Base-by-base conservation (phyloP, 2,113 vertebrate species). In the Seriola aureovittata region DNA sequence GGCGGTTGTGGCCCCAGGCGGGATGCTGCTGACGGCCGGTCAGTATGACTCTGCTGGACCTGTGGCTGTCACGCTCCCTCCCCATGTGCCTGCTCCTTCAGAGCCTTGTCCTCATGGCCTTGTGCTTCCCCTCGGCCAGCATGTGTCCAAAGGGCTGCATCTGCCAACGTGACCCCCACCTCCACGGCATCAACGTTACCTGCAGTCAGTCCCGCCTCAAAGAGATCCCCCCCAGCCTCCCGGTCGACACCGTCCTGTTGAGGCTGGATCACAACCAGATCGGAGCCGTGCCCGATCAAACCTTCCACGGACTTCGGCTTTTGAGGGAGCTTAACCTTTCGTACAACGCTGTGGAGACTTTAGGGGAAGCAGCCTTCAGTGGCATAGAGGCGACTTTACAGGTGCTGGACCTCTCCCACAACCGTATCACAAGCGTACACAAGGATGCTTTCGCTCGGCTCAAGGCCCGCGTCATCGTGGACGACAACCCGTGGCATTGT, bases 61-160 rank as follows among this genome's bases (percentile, higher is more conserved):
- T 99, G 96, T 99, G 97, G 97, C 94, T 98, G 93, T 97, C 97
- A 70, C 97, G 96, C 85, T 98, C 97, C 94, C 96, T 99, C 96
- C 97, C 98, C 97, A 98, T 98, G 97, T 98, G 97, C 96, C 96
- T 99, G 93, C 97, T 99, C 91, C 95, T 99, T 87, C 97, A 99
- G 93, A 99, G 98, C 93, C 97, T 99, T 94, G 97, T 99, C 90
- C 97, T 99, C 90, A 97, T 99, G 97, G 97, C 97, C 94, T 95
- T 99, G 95, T 99, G 98, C 96, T 99, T 99, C 94, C 98, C 98
- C 91, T 97, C 98, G 81, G 97, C 98, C 96, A 97, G 97, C 96
- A 98, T 98, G 97, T 99, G 98, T 95, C 98, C 98, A 3, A 98
- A 98, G 93, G 97, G 97, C 94, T 99, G 98, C 93, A 92, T 96